A percentile compares a stretch with the other conserved stretches of the same genome.
Conservation (phyloP, 1,140 invertebrate species). For the Pemphigus obesinymphae region DNA sequence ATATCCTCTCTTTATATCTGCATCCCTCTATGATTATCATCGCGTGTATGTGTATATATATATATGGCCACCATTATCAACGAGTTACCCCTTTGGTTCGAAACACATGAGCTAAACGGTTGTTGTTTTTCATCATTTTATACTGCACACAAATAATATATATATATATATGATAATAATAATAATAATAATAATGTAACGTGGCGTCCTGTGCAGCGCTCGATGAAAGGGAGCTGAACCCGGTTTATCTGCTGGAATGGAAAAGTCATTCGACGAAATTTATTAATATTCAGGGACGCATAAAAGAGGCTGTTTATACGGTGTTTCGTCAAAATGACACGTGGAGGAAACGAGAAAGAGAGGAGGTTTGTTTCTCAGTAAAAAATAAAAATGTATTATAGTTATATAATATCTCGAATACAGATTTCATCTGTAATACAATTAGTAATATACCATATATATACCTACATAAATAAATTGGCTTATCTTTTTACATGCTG, state of each 20-base stretch:
- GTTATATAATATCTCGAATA: background rate
- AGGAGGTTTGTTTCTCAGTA: background rate
- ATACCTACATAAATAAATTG: background rate
- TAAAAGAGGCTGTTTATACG: slow-evolving; percentile 22
- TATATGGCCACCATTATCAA: background rate
- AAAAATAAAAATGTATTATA: background rate
- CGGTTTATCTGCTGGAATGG: slow-evolving; percentile 39
- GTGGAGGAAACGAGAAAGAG: background rate
- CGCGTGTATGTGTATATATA: background rate
- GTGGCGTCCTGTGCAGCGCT: background rate
- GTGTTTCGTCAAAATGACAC: slow-evolving; percentile 27
- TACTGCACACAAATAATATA: background rate
- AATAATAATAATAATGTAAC: slow-evolving; percentile 24
- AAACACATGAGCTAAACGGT: slow-evolving; percentile 35
- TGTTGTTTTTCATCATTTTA: slow-evolving; percentile 38
- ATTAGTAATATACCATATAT: too few species aligned
- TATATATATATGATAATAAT: background rate
- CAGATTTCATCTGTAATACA: background rate
- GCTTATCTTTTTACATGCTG: background rate
- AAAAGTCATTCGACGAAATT: slow-evolving; percentile 26
- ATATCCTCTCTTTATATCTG: background rate
- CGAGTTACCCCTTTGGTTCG: slow-evolving; percentile 26
- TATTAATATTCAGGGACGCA: slow-evolving; percentile 30
- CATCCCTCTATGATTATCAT: background rate
- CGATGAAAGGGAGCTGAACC: slow-evolving; percentile 12